Conservation (phyloP, 2,888 invertebrate genomes). For the Clunio marinus region DNA sequence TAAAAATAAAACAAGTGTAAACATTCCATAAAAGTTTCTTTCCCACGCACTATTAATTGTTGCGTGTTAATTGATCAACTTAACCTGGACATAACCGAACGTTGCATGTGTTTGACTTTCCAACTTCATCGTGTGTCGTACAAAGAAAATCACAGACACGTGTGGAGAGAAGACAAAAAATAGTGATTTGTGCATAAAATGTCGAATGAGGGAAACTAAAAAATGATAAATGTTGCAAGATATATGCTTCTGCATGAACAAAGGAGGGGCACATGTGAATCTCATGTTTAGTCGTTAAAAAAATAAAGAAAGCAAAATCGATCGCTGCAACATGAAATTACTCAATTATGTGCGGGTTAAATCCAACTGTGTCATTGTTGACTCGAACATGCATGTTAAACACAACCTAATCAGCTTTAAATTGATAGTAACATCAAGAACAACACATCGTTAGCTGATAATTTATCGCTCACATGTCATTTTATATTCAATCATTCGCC, state of each 20-base stretch:
- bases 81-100: slow-evolving; percentile 6
- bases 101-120: slow-evolving; percentile 15
- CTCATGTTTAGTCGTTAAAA: slow-evolving; percentile 8
- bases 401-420: slow-evolving; percentile 5
- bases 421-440: slow-evolving; percentile 12
- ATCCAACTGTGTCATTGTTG: slow-evolving; percentile 26
- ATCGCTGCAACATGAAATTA: slow-evolving; percentile 26
- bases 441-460: background rate
- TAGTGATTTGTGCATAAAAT: background rate
- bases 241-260: slow-evolving; percentile 11
- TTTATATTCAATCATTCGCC: background rate
- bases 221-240: slow-evolving; percentile 34
- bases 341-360: slow-evolving; percentile 32
- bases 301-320: slow-evolving; percentile 33
- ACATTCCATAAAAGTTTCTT: slow-evolving; percentile 7
- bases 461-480: too few relatives aligned
- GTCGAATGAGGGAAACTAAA: background rate
- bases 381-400: slow-evolving; percentile 3
- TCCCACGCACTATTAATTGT: slow-evolving; percentile 34
- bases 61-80: slow-evolving; percentile 30
- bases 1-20: too few relatives aligned
- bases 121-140: slow-evolving; percentile 8
- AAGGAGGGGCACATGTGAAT: slow-evolving; percentile 2
- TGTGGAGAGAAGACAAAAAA: background rate
- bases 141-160: slow-evolving; percentile 15